Percentiles rank a stretch among this genome's conserved stretches.
Conservation (phyloP, 2,888 invertebrate genomes). For the Coelopa pilipes region DNA sequence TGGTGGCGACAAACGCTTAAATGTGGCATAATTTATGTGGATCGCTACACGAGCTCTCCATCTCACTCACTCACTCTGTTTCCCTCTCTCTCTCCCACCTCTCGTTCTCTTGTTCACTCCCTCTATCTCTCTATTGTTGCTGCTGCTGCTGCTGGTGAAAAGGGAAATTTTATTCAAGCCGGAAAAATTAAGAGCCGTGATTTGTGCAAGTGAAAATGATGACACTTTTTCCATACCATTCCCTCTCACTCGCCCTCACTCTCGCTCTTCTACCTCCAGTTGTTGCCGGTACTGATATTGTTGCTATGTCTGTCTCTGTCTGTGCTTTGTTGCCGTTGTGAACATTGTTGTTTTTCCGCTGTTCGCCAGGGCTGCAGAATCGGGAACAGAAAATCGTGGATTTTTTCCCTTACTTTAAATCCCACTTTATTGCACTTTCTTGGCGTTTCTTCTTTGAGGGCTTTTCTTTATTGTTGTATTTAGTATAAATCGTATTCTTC, state of each 20-base stretch:
- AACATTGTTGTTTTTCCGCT: background rate
- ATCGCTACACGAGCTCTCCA: background rate
- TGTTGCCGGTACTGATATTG: no score
- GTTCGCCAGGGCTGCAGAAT: no score
- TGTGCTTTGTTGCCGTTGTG: background rate
- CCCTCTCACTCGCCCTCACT: background rate
- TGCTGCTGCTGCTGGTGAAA: background rate
- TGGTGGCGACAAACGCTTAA: background rate
- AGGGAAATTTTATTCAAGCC: conserved; percentile 19
- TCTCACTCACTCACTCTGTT: no score
- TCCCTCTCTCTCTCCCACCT: no score
- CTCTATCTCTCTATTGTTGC: no score
- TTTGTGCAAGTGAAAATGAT: conserved; percentile 23
- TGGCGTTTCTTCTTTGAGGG: no score
- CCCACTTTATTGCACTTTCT: no score
- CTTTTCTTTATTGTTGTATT: no score
- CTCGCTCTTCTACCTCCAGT: no score
- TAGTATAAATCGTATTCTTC: no score
- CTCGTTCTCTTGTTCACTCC: background rate
- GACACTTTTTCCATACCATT: conserved; percentile 9
- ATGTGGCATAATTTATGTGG: background rate
- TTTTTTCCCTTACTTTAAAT: no score
- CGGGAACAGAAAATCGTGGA: no score
- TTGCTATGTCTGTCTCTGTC: background rate
- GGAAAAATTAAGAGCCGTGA: conserved; percentile 23